These are phyloP conservation scores for Drosophila aldrichi DNA, from an alignment of 2,888 invertebrate genomes.

Conservation along the genomic window DNA sequence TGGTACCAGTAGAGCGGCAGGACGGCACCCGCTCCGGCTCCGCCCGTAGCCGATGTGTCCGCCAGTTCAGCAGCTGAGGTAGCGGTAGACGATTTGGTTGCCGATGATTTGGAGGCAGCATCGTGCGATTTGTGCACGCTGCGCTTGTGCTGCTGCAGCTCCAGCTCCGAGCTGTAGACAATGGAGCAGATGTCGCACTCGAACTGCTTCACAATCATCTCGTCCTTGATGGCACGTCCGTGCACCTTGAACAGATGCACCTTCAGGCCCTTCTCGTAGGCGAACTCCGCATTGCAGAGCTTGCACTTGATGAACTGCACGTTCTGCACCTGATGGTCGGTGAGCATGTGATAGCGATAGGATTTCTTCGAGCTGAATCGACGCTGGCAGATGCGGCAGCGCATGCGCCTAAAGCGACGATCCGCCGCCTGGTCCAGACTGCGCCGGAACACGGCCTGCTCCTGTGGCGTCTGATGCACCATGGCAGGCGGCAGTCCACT, in stretches of 20 bases:
- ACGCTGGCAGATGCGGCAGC: slow-evolving; percentile 85
- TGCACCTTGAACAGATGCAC: slow-evolving; percentile 85
- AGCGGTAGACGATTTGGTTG: slow-evolving; percentile 33
- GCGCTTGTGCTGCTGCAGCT: slow-evolving; percentile 83
- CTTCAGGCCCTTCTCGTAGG: slow-evolving; percentile 85
- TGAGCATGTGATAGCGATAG: slow-evolving; percentile 85
- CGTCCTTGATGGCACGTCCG: slow-evolving; percentile 82
- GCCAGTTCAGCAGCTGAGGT: slow-evolving; percentile 29
- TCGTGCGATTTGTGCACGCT: slow-evolving; percentile 77
- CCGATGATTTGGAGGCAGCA: slow-evolving; percentile 3
- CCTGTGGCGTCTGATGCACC: slow-evolving; percentile 68
- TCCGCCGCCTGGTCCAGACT: slow-evolving; percentile 83
- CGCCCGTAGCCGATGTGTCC: slow-evolving; percentile 13
- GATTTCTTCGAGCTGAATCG: slow-evolving; percentile 85
- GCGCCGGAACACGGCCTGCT: slow-evolving; percentile 80
- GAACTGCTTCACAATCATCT: slow-evolving; percentile 83
- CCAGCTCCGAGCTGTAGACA: slow-evolving; percentile 83
- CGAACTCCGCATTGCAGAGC: slow-evolving; percentile 85
- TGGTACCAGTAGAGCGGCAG: slow-evolving; percentile 84
- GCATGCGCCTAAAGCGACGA: slow-evolving; percentile 83
- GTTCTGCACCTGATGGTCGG: slow-evolving; percentile 85
- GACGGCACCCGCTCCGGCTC: background rate
- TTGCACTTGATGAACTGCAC: slow-evolving; percentile 85
- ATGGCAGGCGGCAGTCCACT: slow-evolving; percentile 56
- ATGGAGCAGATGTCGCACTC: slow-evolving; percentile 85